Conservation (phyloP, 1,140 invertebrate genomes). For the Drosophila dunni region DNA sequence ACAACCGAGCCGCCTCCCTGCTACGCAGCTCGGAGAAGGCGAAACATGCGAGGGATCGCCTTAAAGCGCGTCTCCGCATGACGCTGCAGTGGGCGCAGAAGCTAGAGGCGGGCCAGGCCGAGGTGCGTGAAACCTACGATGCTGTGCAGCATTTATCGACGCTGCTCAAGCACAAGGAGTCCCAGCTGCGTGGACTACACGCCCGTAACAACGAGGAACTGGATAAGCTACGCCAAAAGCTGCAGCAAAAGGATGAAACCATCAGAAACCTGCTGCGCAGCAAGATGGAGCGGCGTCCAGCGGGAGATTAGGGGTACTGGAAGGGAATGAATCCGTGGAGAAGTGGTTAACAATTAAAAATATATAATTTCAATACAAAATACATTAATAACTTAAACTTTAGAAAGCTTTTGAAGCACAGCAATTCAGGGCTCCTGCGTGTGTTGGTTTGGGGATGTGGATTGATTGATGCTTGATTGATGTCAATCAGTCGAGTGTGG, state of each 20-base stretch:
- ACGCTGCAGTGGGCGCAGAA: constrained; percentile 81
- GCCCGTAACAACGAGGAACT: constrained; percentile 71
- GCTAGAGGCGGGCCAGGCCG: constrained; percentile 67
- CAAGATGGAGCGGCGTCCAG: constrained; percentile 63
- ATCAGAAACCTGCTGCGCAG: constrained; percentile 65
- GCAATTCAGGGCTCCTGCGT: constrained; percentile 54
- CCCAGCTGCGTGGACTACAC: constrained; percentile 77
- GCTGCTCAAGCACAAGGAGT: constrained; percentile 81
- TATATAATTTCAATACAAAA: constrained; percentile 83
- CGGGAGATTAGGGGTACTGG: constrained; percentile 48
- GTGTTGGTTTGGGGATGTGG: constrained; percentile 2
- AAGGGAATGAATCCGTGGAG: constrained; percentile 25
- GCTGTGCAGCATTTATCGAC: constrained; percentile 76
- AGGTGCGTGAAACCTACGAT: constrained; percentile 77
- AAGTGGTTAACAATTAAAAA: constrained; percentile 73
- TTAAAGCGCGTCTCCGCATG: constrained; percentile 75
- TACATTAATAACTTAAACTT: constrained; percentile 76
- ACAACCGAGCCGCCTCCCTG: constrained; percentile 29
- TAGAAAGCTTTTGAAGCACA: constrained; percentile 78
- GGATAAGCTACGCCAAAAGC: constrained; percentile 73
- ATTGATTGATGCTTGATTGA: neutral
- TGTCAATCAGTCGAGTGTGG: constrained; percentile 40
- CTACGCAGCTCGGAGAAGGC: constrained; percentile 66
- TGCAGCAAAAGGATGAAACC: constrained; percentile 80
- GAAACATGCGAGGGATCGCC: constrained; percentile 70